Conservation (phyloP, 2,888 invertebrate species). For the Lasioglossum marginatum region DNA sequence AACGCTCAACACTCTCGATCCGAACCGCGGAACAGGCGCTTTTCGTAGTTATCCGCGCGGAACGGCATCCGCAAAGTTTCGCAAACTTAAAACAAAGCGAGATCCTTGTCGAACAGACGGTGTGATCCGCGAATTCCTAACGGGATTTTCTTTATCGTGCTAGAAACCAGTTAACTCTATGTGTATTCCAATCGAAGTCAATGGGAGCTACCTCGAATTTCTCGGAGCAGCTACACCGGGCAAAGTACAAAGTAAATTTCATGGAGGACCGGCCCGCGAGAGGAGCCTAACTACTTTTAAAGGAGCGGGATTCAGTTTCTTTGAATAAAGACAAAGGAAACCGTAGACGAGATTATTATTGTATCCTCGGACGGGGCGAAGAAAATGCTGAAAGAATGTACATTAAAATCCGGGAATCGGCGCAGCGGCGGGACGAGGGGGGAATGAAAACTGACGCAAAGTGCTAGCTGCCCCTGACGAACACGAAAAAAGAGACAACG, state of each 20-base stretch:
- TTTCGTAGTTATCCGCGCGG: not conserved
- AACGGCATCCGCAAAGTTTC: not conserved
- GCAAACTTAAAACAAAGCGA: not conserved
- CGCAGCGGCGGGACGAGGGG: not conserved
- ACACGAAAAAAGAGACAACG: not conserved
- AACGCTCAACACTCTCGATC: not conserved
- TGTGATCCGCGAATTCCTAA: constrained; percentile 18
- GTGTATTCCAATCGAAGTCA: not conserved
- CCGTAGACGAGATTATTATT: constrained; percentile 14
- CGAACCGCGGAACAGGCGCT: not conserved
- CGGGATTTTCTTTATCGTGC: not conserved
- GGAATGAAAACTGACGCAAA: constrained; percentile 36
- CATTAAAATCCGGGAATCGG: constrained; percentile 34
- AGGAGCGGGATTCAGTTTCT: not conserved
- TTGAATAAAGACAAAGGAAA: not conserved
- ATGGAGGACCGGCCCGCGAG: not conserved
- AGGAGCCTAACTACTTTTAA: not conserved
- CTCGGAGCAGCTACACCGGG: not conserved
- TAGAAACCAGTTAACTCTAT: not conserved
- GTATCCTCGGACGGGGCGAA: not conserved
- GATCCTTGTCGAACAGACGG: not conserved
- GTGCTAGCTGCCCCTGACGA: constrained; percentile 29
- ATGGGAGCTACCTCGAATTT: constrained; percentile 35
- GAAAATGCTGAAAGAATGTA: constrained; percentile 15
- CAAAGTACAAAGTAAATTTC: not conserved